These are phyloP conservation scores for Meta bourneti DNA, from an alignment of 2,888 invertebrate genomes.

Conservation along the genomic window DNA sequence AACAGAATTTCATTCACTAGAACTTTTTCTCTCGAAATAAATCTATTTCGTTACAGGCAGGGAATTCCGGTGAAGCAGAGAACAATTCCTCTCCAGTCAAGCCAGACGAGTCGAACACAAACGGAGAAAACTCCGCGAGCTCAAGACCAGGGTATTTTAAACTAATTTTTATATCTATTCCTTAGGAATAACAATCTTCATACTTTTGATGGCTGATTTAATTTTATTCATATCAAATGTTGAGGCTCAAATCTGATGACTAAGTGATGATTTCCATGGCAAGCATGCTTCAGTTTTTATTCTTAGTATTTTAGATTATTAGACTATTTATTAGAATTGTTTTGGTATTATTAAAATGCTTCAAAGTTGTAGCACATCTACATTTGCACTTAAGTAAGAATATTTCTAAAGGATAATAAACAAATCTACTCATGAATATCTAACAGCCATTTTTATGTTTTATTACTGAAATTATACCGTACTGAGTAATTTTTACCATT, in stretches of 20 bases:
- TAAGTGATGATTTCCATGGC: too few species aligned
- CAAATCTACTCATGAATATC: too few species aligned
- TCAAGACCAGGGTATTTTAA: conserved; percentile 6
- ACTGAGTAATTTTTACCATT: background rate
- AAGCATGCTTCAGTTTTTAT: too few species aligned
- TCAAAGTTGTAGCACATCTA: too few species aligned
- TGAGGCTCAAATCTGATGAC: too few species aligned
- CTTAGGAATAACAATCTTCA: background rate
- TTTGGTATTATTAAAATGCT: too few species aligned
- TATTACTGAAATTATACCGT: background rate
- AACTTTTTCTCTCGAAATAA: too few species aligned
- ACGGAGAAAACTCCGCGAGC: conserved; percentile 1
- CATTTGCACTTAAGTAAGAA: too few species aligned
- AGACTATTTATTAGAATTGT: too few species aligned
- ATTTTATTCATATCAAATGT: too few species aligned
- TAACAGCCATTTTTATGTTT: background rate
- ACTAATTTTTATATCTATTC: background rate
- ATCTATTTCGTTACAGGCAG: conserved; percentile 11
- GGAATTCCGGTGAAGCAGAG: conserved; percentile 32
- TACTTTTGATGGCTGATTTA: background rate
- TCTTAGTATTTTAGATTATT: too few species aligned
- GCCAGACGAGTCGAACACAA: background rate
- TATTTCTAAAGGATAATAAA: too few species aligned
- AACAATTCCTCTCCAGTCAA: conserved; percentile 40
- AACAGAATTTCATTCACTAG: background rate